These are phyloP conservation scores for Pristiophorus japonicus DNA, from an alignment of 2,113 vertebrate species.

Conservation along the genomic window DNA sequence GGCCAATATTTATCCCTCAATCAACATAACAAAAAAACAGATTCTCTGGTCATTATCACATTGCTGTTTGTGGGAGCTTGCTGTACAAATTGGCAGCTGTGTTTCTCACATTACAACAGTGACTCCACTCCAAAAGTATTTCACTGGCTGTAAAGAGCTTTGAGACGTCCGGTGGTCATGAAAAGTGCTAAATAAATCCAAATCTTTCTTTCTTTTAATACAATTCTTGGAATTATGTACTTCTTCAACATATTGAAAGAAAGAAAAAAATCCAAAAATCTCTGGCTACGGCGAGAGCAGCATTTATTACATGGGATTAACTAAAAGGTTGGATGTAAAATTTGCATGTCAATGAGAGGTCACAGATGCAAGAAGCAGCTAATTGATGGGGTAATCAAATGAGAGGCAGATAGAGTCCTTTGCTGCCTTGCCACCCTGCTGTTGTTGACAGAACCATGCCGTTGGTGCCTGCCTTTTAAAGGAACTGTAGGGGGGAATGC, in stretches of 20 bases:
- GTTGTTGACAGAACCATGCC: slow-evolving; percentile 23
- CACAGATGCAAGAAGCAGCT: slow-evolving; percentile 22
- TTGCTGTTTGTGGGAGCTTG: no score
- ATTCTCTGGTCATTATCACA: no score
- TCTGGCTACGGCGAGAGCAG: not conserved
- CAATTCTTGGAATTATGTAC: no score
- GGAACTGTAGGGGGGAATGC: not conserved
- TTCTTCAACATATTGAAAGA: not conserved
- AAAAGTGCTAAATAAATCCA: no score
- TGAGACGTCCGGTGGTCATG: no score
- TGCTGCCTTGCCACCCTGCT: slow-evolving; percentile 7
- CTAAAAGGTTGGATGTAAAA: not conserved
- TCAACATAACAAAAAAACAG: no score
- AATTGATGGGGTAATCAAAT: slow-evolving; percentile 22
- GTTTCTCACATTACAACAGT: no score
- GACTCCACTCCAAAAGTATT: no score
- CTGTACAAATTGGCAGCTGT: no score
- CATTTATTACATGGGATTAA: not conserved
- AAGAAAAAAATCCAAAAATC: not conserved
- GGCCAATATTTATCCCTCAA: no score
- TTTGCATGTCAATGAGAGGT: slow-evolving; percentile 26
- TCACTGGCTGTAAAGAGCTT: no score
- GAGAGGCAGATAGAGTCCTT: not conserved
- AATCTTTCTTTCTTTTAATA: no score
- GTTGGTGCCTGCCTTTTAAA: slow-evolving; percentile 3